Base-by-base conservation (phyloP, 2,888 invertebrate species). In the Diplazon laetatorius region DNA sequence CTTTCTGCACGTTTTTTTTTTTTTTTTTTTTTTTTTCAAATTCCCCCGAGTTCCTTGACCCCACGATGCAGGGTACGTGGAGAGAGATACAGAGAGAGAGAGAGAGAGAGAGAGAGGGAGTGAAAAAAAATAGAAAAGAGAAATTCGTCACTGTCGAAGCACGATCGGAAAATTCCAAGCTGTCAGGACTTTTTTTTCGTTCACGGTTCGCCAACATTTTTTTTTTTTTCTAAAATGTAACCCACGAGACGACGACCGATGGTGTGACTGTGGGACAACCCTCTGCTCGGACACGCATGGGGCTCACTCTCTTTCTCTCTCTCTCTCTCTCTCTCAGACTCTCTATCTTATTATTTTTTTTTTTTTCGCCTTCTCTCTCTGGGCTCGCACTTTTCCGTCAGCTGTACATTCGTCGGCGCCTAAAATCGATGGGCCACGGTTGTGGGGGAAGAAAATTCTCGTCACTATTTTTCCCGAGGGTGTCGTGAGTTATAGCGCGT, bases 121-220 rank as follows among this genome's bases (percentile, higher is more conserved):
- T 18, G 42, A 59, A 59, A 48, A 9, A 4, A 68, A 68, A 55
- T 39, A 8, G 12, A 37, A 50, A 48, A 16, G 10, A 22, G 48
- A 50, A 66, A 74, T 48, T 66, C 37, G 59, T 74, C 50, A 46
- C 42, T 74, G 71, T 52, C 52, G 62, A 12, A 12, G 60, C 18
- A 37, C 70, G 22, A 62, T 62, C 66, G 66, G 30, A 6, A 66
- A 66, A 66, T 60, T 74, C 42, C 50, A 46, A 63, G 57, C 46
- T 65, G 65, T 65, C 25, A 30, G n/a, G 62, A n/a, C 30, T 44
- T 63, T 50, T 62, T 52, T 25, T 57, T n/a, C n/a, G n/a, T 57
- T 65, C 65, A 20, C 39, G 72, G 57, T 65, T 57, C 37, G 44
- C 20, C 25, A 10, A 57, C 37, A 57, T 73, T 73, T n/a, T n/a